A percentile compares a stretch with the other conserved stretches of the same genome.
Conservation (phyloP, 2,113 vertebrate species). For the Rhinopithecus roxellana region DNA sequence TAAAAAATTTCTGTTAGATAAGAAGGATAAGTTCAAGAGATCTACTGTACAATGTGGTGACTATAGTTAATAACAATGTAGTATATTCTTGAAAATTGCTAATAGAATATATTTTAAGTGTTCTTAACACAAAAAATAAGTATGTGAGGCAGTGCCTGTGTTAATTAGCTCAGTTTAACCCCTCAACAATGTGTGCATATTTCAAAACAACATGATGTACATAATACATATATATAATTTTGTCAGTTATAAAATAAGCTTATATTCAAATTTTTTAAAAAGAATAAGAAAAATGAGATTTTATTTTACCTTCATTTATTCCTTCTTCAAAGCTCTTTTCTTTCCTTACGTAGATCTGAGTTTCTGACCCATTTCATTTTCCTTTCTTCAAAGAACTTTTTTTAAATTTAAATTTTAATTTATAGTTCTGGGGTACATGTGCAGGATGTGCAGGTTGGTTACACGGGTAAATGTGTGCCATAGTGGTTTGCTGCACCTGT, state of each 20-base stretch:
- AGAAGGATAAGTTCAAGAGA: background rate
- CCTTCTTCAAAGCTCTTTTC: background rate
- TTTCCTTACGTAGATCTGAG: background rate
- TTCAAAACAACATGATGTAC: background rate
- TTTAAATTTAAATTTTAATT: too few relatives aligned
- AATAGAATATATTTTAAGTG: background rate
- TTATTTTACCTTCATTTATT: background rate
- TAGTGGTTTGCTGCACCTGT: too few relatives aligned
- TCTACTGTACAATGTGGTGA: background rate
- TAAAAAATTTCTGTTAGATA: background rate
- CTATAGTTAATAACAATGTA: background rate
- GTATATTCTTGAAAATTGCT: background rate
- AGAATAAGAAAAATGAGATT: background rate
- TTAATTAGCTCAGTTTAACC: background rate
- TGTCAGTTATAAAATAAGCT: background rate
- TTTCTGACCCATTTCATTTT: background rate
- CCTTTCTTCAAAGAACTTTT: background rate
- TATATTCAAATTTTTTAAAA: background rate
- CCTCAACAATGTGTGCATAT: background rate
- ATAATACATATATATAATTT: background rate
- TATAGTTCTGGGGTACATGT: too few relatives aligned
- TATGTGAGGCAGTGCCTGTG: background rate
- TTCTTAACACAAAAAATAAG: background rate
- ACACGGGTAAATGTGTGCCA: too few relatives aligned
- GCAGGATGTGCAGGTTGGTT: too few relatives aligned